These are phyloP conservation scores for Euzophera pinguis DNA, from an alignment of 2,888 invertebrate species.

Conservation along the genomic window DNA sequence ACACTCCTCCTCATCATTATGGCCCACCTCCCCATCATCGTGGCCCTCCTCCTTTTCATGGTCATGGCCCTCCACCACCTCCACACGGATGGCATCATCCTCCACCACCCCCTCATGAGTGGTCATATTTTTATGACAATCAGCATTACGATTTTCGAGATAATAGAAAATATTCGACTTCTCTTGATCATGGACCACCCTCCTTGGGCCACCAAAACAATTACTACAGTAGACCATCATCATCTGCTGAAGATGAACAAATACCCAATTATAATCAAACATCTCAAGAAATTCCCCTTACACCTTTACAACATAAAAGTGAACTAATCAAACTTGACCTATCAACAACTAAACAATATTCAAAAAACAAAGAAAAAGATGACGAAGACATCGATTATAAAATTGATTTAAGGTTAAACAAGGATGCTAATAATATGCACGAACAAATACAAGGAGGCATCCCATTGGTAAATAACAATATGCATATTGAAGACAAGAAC, in stretches of 20 bases:
- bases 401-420: not conserved
- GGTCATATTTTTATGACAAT: not conserved
- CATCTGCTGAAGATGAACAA: not conserved
- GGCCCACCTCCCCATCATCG: not conserved
- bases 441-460: not conserved
- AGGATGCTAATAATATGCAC: not conserved
- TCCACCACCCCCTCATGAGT: no score
- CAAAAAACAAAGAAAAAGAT: not conserved
- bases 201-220: conserved; percentile 11
- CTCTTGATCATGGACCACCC: conserved; percentile 5
- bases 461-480: not conserved
- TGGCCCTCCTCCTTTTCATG: not conserved
- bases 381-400: conserved; percentile 13
- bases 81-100: not conserved
- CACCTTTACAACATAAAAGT: not conserved
- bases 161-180: not conserved
- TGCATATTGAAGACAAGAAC: not conserved
- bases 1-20: not conserved
- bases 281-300: conserved; percentile 11
- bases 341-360: not conserved
- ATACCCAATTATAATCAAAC: conserved; percentile 14
- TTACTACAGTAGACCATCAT: not conserved
- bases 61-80: conserved; percentile 4
- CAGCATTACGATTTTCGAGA: not conserved
- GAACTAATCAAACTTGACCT: not conserved